Evolutionary conservation across 1,140 invertebrate genomes (phyloP), one percentile per base, ranked within the genome.

Genomic region (Stegodyphus mimosarum): DNA sequence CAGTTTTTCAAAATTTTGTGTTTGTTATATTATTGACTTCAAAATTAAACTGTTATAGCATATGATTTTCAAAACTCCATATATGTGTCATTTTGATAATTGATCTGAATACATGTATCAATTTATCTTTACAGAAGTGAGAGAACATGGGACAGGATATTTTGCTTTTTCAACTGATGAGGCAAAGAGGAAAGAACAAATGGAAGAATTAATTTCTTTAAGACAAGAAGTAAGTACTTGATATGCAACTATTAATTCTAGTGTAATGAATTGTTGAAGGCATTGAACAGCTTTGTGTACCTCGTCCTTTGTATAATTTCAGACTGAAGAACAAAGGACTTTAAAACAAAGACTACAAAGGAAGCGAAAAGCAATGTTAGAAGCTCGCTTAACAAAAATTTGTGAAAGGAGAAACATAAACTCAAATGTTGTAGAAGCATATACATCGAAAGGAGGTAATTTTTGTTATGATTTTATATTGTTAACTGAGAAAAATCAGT

Each of bases 161-260:
- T 98, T 94, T 90, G 93, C 94, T 7, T 97, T 98, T 90, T 96
- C 96, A 13, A 94, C 94, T 69, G 95, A 97, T 88, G 95, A 96
- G 88, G 91, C 92, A 7, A 92, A 94, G 88, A 93, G 96, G 87
- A 90, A 91, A 5, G 92, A 93, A 83, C 95, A 98, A 89, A 95
- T 97, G 91, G 93, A 93, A 60, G 94, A 93, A 83, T 91, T 98
- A 70, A 91, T 93, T 33, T 92, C 93, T 87, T 89, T 94, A 13
- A 92, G 95, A n/a, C 92, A 94, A 87, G 75, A 87, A 50, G 86
- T 87, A 70, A 60, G 55, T 60, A 10, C 15, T 9, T 15, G 5
- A 60, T 2, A 10, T 33, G 33, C 33, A 33, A 33, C 3, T 33
- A 1, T 33, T 33, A 33, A 3, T 33, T 33, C 33, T 33, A 33